phyloP scores from a whole-genome alignment of 2,113 vertebrate species.

The Corydoras maculifer region DNA sequence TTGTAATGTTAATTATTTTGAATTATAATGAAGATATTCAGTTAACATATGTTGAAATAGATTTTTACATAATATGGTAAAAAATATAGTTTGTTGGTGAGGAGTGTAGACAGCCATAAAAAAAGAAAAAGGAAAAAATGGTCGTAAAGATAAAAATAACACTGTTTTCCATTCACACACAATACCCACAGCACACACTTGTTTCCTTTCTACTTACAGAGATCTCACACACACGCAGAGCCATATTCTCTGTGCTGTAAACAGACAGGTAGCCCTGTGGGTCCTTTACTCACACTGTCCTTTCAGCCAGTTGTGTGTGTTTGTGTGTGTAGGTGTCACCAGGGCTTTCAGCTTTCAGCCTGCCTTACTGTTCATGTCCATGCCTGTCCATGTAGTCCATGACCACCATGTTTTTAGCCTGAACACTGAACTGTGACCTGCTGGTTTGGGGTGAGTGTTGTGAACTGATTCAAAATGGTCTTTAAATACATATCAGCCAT shows the following conservation, averaged over 20 bases:
- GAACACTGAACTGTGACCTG: background rate
- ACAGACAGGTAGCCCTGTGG: conserved; percentile 7
- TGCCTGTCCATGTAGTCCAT: background rate
- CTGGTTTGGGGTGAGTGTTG: background rate
- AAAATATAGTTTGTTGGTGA: too few relatives aligned
- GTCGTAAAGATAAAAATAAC: conserved; percentile 18
- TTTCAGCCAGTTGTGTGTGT: background rate
- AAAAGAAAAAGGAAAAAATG: background rate
- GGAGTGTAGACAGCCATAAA: background rate
- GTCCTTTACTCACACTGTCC: background rate
- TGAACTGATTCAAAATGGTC: background rate
- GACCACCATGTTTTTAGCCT: too few relatives aligned
- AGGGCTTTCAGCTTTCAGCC: background rate
- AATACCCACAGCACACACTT: background rate
- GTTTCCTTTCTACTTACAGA: background rate
- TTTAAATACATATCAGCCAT: background rate
- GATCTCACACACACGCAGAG: background rate
- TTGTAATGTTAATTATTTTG: too few relatives aligned
- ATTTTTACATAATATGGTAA: too few relatives aligned
- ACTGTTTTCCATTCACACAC: conserved; percentile 9
- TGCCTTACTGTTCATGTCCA: background rate
- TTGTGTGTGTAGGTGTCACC: conserved; percentile 10
- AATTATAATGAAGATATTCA: too few relatives aligned
- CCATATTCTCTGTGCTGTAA: conserved; percentile 4
- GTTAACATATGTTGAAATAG: too few relatives aligned